Evolutionary conservation across 2,797 vertebrate genomes (phyloP), one percentile per base, ranked within the genome.

Genomic region (Takifugu ocellatus): DNA sequence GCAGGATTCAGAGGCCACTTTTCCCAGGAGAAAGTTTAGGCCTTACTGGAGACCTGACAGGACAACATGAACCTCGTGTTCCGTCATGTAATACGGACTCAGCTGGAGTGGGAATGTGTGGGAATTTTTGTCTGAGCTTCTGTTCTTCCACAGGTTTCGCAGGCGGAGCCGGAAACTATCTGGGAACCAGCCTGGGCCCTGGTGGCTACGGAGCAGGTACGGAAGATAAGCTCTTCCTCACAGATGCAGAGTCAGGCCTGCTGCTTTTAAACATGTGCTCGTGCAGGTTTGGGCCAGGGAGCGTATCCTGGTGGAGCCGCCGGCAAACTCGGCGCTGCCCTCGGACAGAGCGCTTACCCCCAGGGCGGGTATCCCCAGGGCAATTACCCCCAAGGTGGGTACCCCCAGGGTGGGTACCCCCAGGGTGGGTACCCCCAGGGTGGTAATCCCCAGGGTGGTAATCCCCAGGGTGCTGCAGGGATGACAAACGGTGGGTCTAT

Each of bases 121-220:
- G 10, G 36, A 39, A 24, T 26, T 68, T 44, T 51, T 29, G 10
- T 1, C 48, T 68, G 27, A 59, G 0, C 11, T 31, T 45, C 59
- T 72, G 54, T 51, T 82, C 36, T 61, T 73, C 46, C 27, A 6
- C 82, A 92, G 91, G 90, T 49, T 91, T 89, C 12, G 11, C 65
- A 0, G 77, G 70, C 17, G 87, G 86, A 53, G 62, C 77, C 5
- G 87, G 86, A 24, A 81, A 70, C 56, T 90, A 90, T 55, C 72
- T 74, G 47, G 89, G 89, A 54, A 78, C 78, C 1, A 67, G 51
- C 5, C 68, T 83, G 51, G 70, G 77, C 1, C 5, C 80, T 1
- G 87, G 76, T 0, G 85, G 85, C 51, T 91, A 90, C 2, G 90
- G 90, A 74, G 39, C 81, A 82, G 91, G 91, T 92, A 73, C 79